A percentile compares a stretch with the other conserved stretches of the same genome.
Evolutionary conservation across 2,888 invertebrate genomes (phyloP).

Genomic region (Xanthostigma xanthostigma): DNA sequence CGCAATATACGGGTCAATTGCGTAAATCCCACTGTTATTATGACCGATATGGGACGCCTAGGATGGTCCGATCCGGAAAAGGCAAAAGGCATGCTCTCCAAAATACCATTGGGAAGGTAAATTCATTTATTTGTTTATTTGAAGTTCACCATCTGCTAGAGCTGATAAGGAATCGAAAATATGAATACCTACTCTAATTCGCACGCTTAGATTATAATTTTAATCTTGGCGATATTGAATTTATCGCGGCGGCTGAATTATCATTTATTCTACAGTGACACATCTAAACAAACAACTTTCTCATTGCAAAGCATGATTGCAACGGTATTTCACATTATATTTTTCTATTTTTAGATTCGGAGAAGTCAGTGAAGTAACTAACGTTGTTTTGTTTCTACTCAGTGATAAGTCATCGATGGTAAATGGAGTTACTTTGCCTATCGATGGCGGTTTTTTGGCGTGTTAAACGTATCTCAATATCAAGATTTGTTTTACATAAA

Average conservation of each 20-base stretch:
- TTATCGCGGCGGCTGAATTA: too few species aligned
- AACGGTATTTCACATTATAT: constrained; percentile 18
- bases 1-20: constrained; percentile 74
- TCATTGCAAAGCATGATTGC: too few species aligned
- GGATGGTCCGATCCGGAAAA: constrained; percentile 70
- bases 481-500: too few species aligned
- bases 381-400: constrained; percentile 56
- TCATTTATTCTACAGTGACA: too few species aligned
- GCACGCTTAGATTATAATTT: too few species aligned
- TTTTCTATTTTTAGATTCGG: constrained; percentile 29
- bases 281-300: too few species aligned
- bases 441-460: constrained; percentile 60
- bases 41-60: constrained; percentile 75
- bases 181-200: too few species aligned
- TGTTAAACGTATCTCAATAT: constrained; percentile 16
- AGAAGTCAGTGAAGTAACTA: constrained; percentile 64
- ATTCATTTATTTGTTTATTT: too few species aligned
- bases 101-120: constrained; percentile 73
- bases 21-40: constrained; percentile 87
- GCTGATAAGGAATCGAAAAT: too few species aligned
- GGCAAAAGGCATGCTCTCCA: constrained; percentile 51
- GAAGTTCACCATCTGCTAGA: too few species aligned
- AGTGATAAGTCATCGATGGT: constrained; percentile 65
- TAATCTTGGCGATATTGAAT: too few species aligned
- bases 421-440: constrained; percentile 52